phyloP scores from a whole-genome alignment of 1,140 invertebrate species.

The Drosophila neocordata region DNA sequence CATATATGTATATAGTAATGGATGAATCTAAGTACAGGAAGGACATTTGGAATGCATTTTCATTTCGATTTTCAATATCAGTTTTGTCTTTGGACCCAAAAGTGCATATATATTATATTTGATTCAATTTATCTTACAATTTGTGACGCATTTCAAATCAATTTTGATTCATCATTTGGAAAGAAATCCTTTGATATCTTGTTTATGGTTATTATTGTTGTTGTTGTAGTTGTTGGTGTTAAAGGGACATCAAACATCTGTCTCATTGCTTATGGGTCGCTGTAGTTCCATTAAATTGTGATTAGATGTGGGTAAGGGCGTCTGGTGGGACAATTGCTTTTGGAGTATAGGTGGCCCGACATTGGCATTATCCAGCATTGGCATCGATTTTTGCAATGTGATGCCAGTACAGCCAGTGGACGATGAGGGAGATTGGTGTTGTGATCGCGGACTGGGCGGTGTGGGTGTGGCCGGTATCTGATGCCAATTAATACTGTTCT shows the following conservation, averaged over 20 bases:
- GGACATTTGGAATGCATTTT: constrained; percentile 43
- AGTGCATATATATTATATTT: constrained; percentile 25
- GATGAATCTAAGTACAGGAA: neutral
- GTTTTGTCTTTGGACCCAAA: constrained; percentile 51
- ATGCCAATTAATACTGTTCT: constrained; percentile 83
- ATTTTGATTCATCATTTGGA: neutral
- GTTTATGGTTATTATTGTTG: neutral
- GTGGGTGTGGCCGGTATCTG: constrained; percentile 76
- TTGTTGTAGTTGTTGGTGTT: constrained; percentile 1
- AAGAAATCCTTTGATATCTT: neutral
- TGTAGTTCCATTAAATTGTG: constrained; percentile 36
- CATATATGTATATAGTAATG: neutral
- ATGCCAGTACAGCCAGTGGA: constrained; percentile 14
- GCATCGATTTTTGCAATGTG: constrained; percentile 43
- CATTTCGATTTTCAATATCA: constrained; percentile 42
- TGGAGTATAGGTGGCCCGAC: constrained; percentile 44
- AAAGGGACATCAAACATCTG: constrained; percentile 55
- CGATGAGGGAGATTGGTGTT: constrained; percentile 51
- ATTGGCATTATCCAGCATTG: constrained; percentile 30
- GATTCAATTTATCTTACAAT: constrained; percentile 20
- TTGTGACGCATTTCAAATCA: constrained; percentile 1
- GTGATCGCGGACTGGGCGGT: constrained; percentile 69
- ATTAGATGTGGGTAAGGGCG: constrained; percentile 44
- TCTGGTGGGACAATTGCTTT: constrained; percentile 66
- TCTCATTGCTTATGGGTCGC: constrained; percentile 62